Percentiles rank a stretch among this genome's conserved stretches.
These are phyloP conservation scores for Tachyglossus aculeatus DNA, from an alignment of 2,797 vertebrate genomes.

Conservation along the genomic window DNA sequence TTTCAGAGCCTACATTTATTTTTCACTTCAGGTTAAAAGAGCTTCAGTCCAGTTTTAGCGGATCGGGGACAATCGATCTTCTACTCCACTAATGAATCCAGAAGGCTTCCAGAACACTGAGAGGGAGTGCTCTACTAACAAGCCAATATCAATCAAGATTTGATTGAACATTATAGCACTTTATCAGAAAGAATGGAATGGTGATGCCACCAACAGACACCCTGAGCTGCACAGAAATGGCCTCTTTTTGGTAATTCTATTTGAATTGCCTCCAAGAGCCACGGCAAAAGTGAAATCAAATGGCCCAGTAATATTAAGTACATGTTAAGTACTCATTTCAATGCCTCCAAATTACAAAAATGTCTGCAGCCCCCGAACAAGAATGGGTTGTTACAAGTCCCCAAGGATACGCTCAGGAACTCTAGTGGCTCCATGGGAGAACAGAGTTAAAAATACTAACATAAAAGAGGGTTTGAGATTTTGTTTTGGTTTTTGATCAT, in stretches of 20 bases:
- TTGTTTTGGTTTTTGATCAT: too few species aligned
- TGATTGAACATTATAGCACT: not conserved
- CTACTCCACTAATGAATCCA: not conserved
- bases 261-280: not conserved
- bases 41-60: not conserved
- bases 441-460: not conserved
- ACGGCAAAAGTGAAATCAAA: conserved; percentile 1
- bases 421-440: not conserved
- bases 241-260: not conserved
- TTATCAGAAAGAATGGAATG: not conserved
- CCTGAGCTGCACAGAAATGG: not conserved
- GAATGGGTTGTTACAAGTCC: conserved; percentile 11
- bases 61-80: not conserved
- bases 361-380: not conserved
- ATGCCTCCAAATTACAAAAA: not conserved
- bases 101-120: not conserved
- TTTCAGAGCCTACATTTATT: not conserved
- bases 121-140: not conserved
- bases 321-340: conserved; percentile 11
- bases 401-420: conserved; percentile 6
- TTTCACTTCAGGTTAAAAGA: not conserved
- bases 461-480: too few species aligned
- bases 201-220: conserved; percentile 1
- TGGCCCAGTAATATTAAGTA: not conserved
- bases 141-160: conserved; percentile 20